Evolutionary conservation across 2,113 vertebrate genomes (phyloP).

Genomic region (Hippopotamus amphibius): DNA sequence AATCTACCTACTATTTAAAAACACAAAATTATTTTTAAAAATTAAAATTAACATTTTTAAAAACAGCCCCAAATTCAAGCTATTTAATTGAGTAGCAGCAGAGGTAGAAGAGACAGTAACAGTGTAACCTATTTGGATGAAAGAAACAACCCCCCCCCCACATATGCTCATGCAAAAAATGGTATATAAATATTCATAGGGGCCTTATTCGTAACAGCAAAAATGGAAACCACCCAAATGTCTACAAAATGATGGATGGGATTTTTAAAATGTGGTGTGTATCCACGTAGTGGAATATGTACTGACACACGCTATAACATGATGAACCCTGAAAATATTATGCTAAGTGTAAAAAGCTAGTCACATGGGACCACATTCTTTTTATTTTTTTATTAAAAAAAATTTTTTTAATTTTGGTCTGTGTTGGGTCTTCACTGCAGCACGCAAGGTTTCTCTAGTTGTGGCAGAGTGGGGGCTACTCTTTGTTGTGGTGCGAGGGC

Average conservation of each 20-base stretch:
- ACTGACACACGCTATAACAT: background rate
- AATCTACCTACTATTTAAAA: background rate
- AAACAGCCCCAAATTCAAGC: background rate
- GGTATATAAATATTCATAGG: background rate
- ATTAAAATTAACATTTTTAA: background rate
- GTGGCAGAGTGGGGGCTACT: too few species aligned
- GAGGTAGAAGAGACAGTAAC: too few species aligned
- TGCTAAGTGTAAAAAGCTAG: background rate
- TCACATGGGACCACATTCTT: background rate
- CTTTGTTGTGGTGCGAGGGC: too few species aligned
- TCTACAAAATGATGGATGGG: background rate
- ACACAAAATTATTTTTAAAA: background rate
- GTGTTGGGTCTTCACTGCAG: too few species aligned
- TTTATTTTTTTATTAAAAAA: too few species aligned
- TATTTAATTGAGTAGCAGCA: background rate
- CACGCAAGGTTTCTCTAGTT: too few species aligned
- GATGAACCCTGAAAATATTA: constrained; percentile 26
- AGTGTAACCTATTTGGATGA: background rate
- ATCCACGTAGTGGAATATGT: background rate
- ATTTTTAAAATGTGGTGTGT: background rate
- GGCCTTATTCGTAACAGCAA: background rate
- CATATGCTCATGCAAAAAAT: background rate
- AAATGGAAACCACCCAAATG: background rate
- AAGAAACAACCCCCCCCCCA: background rate
- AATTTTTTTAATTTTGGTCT: too few species aligned